Base-by-base conservation (phyloP, 1,140 invertebrate species). In the Drosophila sechellia region DNA sequence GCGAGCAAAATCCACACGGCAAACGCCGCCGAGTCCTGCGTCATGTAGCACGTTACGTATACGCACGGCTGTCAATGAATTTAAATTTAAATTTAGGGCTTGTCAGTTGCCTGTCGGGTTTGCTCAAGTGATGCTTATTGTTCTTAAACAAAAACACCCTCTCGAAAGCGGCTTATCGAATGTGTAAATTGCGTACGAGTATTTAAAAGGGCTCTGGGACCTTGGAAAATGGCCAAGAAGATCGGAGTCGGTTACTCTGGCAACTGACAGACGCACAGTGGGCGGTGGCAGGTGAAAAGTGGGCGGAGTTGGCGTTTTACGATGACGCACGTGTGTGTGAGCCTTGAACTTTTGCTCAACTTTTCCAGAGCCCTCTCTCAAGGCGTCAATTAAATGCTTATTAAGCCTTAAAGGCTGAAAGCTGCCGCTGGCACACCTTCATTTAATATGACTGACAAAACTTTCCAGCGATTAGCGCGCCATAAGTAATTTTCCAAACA, bases 31-130 rank as follows among this genome's bases (percentile, higher is more conserved):
- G 15, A 4, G 20, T 25, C 22, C 34, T 17, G 0, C 43, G 17
- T 42, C 59, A 63, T 61, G 64, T 58, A 31, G 31, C 56, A 59
- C 53, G 56, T 59, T 50, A 72, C 60, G 61, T 72, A 72, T 79
- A 77, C 66, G 68, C 37, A 53, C 42, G 63, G 61, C 42, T 64
- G 60, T 63, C 50, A 70, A 76, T 64, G 60, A 57, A 59, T 63
- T 52, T 52, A 54, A 40, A 63, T 63, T 59, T 63, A 63, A 63
- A 42, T 63, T 59, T 42, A 59, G 11, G 15, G 31, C 52, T 53
- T 84, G 85, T 79, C 84, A 79, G 77, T 73, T 77, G 70, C 35
- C 83, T 84, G 84, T 77, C 84, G 64, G 79, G 57, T 68, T 64
- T 46, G 15, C 60, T 49, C 46, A 64, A 61, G 58, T 65, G 79